Base-by-base conservation (phyloP, 2,888 invertebrate genomes). In the Toxonevra muliebris region DNA sequence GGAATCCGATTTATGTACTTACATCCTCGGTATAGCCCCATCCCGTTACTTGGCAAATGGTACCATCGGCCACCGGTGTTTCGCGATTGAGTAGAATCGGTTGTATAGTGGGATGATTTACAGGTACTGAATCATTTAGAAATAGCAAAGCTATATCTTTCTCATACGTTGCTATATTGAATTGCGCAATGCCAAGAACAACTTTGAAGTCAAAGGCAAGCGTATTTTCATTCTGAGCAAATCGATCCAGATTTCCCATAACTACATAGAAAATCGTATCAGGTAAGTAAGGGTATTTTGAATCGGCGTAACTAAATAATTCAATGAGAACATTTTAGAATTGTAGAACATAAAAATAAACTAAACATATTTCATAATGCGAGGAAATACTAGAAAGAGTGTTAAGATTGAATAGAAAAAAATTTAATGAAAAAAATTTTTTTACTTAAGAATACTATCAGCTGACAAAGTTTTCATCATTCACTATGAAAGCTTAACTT, bases 161-260 rank as follows among this genome's bases (percentile, higher is more conserved):
- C 42, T 77, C 69, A 59, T 77, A 82, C 0, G 77, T 78, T 1
- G 15, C 0, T 30, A 77, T 50, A 66, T 79, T 66, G 17, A 84
- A 84, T 12, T 58, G 17, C 1, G 63, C 70, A 2, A 66, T 52
- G 9, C 42, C 54, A 57, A 68, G 71, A 9, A 79, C 60, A 12
- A 77, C 65, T 1, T 63, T 71, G 12, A 84, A 73, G 40, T 77
- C 71, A 30, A 76, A 82, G 7, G 74, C 72, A 5, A 84, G 42
- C 0, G 82, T 80, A 50, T 83, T 73, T 7, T 74, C 60, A 42
- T 72, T 72, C 1, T 19, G 15, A 2, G 78, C 70, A 58, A 76
- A 82, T 10, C 84, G 81, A 73, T 84, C 76, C 42, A 84, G 48
- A 45, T 79, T 84, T 40, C 84, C 84, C 82, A 84, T 76, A 1